Conservation (phyloP, 2,113 vertebrate species). For the Cebidichthys violaceus region DNA sequence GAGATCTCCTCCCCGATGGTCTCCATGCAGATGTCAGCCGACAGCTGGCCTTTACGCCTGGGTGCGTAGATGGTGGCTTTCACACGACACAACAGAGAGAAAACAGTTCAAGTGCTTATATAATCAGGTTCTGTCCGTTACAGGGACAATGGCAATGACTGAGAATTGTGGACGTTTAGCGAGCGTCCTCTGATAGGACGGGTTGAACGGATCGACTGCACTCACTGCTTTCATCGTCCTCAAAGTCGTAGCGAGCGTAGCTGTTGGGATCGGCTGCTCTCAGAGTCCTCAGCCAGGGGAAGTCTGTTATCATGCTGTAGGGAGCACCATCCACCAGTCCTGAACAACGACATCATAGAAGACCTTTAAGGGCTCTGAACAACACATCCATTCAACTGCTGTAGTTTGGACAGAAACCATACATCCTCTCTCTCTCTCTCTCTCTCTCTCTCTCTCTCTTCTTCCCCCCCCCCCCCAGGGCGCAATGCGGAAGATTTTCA, state of each 20-base stretch:
- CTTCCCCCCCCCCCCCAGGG: background rate
- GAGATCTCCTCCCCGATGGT: slow-evolving; percentile 98
- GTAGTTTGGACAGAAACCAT: background rate
- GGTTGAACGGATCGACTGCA: slow-evolving; percentile 37
- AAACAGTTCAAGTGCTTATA: background rate
- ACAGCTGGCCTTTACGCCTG: slow-evolving; percentile 95
- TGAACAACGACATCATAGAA: slow-evolving; percentile 50
- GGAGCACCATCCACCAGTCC: slow-evolving; percentile 94
- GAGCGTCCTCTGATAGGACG: background rate
- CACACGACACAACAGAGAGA: background rate
- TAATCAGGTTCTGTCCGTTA: background rate
- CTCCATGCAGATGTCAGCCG: slow-evolving; percentile 98
- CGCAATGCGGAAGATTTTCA: background rate
- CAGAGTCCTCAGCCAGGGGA: slow-evolving; percentile 95
- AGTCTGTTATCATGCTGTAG: slow-evolving; percentile 97
- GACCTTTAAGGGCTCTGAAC: background rate
- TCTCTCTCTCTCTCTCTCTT: no score
- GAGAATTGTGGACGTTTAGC: background rate
- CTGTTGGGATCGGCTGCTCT: slow-evolving; percentile 95
- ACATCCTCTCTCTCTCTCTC: no score
- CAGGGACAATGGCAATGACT: background rate
- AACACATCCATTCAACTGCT: background rate
- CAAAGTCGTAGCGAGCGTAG: slow-evolving; percentile 97
- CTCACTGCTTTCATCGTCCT: slow-evolving; percentile 98
- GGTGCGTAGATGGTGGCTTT: slow-evolving; percentile 97